Evolutionary conservation across 1,140 invertebrate species (phyloP), one percentile per base, ranked within the genome.

Genomic region (Sinonovacula constricta): DNA sequence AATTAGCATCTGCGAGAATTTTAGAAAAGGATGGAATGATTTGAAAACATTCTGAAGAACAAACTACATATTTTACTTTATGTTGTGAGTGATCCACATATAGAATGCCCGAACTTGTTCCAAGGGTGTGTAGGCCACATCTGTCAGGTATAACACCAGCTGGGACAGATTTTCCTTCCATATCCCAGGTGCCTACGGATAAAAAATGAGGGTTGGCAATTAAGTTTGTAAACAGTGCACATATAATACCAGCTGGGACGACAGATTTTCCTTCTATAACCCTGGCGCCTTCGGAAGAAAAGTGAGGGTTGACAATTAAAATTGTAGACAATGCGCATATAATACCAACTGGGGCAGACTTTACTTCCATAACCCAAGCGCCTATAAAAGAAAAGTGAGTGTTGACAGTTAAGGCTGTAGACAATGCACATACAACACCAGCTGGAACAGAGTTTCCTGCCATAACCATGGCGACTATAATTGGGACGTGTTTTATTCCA

Each of bases 1-100:
- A n/a, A n/a, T n/a, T n/a, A n/a, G n/a, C n/a, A n/a, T n/a, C n/a
- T n/a, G n/a, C n/a, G n/a, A n/a, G n/a, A n/a, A n/a, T n/a, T n/a
- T n/a, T n/a, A n/a, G n/a, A n/a, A n/a, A n/a, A n/a, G n/a, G n/a
- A n/a, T n/a, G n/a, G n/a, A n/a, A n/a, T n/a, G n/a, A n/a, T n/a
- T n/a, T n/a, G n/a, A n/a, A n/a, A n/a, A n/a, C n/a, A n/a, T n/a
- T n/a, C n/a, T n/a, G n/a, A n/a, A n/a, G n/a, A n/a, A n/a, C n/a
- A n/a, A n/a, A n/a, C n/a, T 53, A 1, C 51, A 18, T 18, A n/a
- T n/a, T 57, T 59, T 74, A 74, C 71, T 74, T 74, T 15, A 76
- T 76, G 30, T 67, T 76, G 39, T 76, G 72, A 15, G 72, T 76
- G 5, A 76, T 76, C 72, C 72, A 76, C 7, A 66, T 31, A 34